Base-by-base conservation (phyloP, 1,140 invertebrate genomes). In the Trichomalopsis sarcophagae region DNA sequence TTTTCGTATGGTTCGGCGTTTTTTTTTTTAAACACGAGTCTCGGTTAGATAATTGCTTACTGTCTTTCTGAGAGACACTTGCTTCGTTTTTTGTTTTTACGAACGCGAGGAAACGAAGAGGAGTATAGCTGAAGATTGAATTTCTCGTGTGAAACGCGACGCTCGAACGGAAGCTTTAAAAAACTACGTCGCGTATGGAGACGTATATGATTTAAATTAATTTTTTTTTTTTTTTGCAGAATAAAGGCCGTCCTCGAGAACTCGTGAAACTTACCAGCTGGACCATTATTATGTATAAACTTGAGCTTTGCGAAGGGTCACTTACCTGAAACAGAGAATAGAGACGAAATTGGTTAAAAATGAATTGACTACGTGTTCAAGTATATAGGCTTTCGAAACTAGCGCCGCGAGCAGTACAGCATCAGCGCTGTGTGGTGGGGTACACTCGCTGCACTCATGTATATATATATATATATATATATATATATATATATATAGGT, bases 131-230 rank as follows among this genome's bases (percentile, higher is more conserved):
- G 14, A 30, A 33, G 77, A 84, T 84, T 84, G 77, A 79, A 79
- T 84, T 79, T 79, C 75, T 71, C 23, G 9, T 21, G 44, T 84
- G 77, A 84, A 84, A 84, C 69, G 69, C 33, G 76, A 84, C 14
- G 33, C 82, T 13, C 0, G 40, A 73, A 68, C 27, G 23, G 83
- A 80, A 84, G 83, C 77, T 84, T 84, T 84, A 80, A 68, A 84
- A 84, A 84, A 74, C 83, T 80, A 27, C 27, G 27, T 27, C 27
- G 27, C 1, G 27, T 27, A 27, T 1, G 27, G 27, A 27, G 27
- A 27, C 27, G 27, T 27, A 27, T 27, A 27, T 27, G 40, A 44
- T 44, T 44, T 44, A 44, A 44, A 44, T 44, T 0, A 44, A 44
- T 44, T 10, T 44, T 10, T 44, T 44, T 44, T 44, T 36, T 36